Percentiles rank a stretch among this genome's conserved stretches.
These are phyloP conservation scores for Sitobion miscanthi DNA, from an alignment of 1,140 invertebrate species.

Conservation along the genomic window DNA sequence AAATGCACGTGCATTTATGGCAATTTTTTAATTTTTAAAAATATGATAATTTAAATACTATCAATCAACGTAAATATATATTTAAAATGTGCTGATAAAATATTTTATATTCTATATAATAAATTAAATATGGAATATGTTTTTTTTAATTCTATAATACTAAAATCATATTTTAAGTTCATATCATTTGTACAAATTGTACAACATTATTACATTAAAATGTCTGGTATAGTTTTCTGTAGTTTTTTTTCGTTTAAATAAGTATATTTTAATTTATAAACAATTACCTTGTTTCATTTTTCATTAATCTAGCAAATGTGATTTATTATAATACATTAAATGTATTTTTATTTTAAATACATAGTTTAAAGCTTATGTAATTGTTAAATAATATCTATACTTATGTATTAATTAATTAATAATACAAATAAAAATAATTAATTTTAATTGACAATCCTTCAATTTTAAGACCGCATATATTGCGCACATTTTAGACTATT, in stretches of 20 bases:
- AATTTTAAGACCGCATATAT: neutral
- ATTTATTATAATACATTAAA: neutral
- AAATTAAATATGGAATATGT: neutral
- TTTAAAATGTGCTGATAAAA: neutral
- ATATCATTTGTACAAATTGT: no score
- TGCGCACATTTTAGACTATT: neutral
- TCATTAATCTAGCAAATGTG: neutral
- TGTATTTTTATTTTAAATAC: neutral
- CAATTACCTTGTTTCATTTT: neutral
- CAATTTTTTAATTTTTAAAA: neutral
- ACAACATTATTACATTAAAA: no score
- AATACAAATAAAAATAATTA: neutral
- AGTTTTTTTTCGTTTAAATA: no score
- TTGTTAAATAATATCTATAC: no score
- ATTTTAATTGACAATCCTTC: neutral
- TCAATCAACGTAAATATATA: neutral
- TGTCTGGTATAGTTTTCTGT: no score
- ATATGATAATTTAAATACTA: neutral
- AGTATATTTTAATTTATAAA: no score
- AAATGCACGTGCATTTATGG: no score
- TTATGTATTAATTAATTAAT: no score
- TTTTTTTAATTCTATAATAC: neutral
- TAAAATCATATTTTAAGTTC: no score
- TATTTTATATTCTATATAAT: neutral
- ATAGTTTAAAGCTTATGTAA: neutral